These are phyloP conservation scores for Nansenia antarctica DNA, from an alignment of 2,113 vertebrate species.

Conservation along the genomic window DNA sequence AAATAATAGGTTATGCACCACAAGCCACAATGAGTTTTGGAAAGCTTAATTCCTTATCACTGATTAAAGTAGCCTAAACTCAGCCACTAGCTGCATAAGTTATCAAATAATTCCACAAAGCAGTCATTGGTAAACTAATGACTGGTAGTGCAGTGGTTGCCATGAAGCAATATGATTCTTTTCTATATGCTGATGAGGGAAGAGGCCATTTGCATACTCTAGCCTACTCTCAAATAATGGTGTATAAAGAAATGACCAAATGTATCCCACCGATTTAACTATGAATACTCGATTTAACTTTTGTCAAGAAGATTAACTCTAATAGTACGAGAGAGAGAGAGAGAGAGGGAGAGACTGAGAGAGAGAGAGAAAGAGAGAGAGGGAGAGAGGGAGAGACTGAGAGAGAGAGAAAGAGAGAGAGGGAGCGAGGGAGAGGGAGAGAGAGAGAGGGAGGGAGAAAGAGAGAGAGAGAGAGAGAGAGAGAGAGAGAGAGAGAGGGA, in stretches of 20 bases:
- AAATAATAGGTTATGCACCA: slow-evolving; percentile 6
- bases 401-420: not conserved
- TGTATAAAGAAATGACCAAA: not conserved
- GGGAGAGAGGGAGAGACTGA: not conserved
- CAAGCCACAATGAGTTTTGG: not conserved
- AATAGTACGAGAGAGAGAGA: no score
- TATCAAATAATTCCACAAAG: not conserved
- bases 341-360: not conserved
- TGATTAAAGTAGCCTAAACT: not conserved
- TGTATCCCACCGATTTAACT: not conserved
- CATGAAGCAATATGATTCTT: not conserved
- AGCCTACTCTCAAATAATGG: not conserved
- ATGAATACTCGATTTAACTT: not conserved
- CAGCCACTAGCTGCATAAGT: not conserved
- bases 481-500: not conserved
- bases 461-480: not conserved
- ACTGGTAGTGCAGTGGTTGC: not conserved
- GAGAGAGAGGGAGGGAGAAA: not conserved
- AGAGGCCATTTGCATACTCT: not conserved
- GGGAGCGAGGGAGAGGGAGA: not conserved
- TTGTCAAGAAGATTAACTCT: no score
- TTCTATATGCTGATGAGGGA: not conserved
- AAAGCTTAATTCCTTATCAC: slow-evolving; percentile 9
- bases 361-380: not conserved
- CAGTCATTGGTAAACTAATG: not conserved